Conservation (phyloP, 2,113 vertebrate species). For the Picathartes gymnocephalus region DNA sequence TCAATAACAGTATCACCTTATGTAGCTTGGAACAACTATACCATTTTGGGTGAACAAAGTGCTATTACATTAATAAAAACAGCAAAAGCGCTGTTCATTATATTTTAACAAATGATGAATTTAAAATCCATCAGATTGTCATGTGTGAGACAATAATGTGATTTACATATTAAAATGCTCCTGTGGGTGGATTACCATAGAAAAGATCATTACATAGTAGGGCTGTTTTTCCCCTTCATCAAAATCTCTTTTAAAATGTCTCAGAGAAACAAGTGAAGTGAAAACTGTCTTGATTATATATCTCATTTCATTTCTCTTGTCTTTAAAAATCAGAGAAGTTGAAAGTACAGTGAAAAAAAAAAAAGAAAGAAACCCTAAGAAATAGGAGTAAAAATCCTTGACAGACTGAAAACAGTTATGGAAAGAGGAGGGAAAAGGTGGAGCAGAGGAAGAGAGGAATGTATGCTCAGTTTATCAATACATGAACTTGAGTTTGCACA, state of each 20-base stretch:
- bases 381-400: constrained; percentile 15
- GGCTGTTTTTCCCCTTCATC: constrained; percentile 30
- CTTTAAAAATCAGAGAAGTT: constrained; percentile 61
- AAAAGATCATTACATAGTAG: constrained; percentile 32
- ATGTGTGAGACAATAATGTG: constrained; percentile 24
- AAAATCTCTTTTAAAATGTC: constrained; percentile 43
- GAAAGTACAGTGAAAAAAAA: constrained; percentile 31
- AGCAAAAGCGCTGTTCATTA: constrained; percentile 43
- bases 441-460: neutral
- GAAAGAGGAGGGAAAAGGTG: neutral
- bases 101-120: constrained; percentile 36
- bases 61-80: neutral
- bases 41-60: neutral
- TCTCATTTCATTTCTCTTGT: constrained; percentile 37
- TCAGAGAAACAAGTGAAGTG: constrained; percentile 50
- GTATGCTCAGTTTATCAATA: neutral
- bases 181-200: constrained; percentile 38
- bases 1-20: constrained; percentile 30
- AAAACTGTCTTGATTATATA: constrained; percentile 65
- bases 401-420: neutral
- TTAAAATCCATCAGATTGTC: constrained; percentile 42
- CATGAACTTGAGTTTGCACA: constrained; percentile 4
- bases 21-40: neutral
- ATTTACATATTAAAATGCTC: constrained; percentile 52
- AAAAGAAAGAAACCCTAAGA: neutral